Percentiles rank a stretch among this genome's conserved stretches.
Conservation (phyloP, 2,888 invertebrate genomes). For the Mechanitis messenoides region DNA sequence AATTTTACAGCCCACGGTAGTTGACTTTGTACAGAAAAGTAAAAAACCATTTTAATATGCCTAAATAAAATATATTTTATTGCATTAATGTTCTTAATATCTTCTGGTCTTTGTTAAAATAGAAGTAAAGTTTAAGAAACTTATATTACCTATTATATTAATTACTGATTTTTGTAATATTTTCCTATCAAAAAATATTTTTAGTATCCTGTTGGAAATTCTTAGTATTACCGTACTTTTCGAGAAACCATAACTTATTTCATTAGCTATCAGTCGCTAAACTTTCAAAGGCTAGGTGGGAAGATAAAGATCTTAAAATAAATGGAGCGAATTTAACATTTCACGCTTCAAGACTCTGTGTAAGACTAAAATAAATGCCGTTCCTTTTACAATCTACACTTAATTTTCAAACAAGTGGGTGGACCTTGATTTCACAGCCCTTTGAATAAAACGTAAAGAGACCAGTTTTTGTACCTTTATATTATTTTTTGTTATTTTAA, state of each 20-base stretch:
- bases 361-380: conserved; percentile 16
- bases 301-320: conserved; percentile 24
- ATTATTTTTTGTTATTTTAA: conserved; percentile 4
- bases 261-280: not conserved
- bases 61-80: not conserved
- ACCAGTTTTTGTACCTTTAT: not conserved
- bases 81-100: not conserved
- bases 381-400: conserved; percentile 18
- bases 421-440: conserved; percentile 7
- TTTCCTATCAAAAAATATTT: too few species aligned
- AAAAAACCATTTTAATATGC: not conserved
- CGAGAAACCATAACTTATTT: too few species aligned
- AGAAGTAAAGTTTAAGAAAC: too few species aligned
- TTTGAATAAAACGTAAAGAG: conserved; percentile 10
- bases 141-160: too few species aligned
- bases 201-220: too few species aligned
- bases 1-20: not conserved
- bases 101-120: too few species aligned
- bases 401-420: conserved; percentile 15
- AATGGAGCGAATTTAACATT: conserved; percentile 21
- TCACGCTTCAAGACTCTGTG: conserved; percentile 12
- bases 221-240: too few species aligned
- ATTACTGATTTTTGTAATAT: too few species aligned
- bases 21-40: not conserved
- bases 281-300: conserved; percentile 8